Conservation (phyloP, 2,113 vertebrate genomes). For the Hemichromis elongatus region DNA sequence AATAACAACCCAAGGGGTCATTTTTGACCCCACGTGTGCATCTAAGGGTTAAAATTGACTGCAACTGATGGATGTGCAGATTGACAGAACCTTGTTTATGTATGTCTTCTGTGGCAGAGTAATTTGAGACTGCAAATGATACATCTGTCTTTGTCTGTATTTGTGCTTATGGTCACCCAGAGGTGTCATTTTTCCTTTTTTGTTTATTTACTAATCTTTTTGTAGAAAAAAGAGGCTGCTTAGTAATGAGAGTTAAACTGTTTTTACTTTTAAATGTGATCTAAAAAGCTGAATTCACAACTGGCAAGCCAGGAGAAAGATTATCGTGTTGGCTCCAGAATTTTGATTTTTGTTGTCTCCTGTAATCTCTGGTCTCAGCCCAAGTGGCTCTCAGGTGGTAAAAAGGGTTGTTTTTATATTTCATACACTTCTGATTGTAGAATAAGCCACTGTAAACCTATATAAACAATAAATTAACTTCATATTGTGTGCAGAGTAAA, state of each 20-base stretch:
- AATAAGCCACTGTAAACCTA: neutral
- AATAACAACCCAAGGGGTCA: no score
- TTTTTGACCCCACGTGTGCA: no score
- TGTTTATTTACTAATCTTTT: neutral
- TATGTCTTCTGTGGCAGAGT: neutral
- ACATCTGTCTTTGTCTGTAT: neutral
- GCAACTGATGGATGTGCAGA: neutral
- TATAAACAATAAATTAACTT: neutral
- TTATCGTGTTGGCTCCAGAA: neutral
- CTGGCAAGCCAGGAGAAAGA: neutral
- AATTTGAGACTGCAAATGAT: neutral
- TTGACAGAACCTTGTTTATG: neutral
- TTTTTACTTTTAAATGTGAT: neutral
- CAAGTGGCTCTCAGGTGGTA: neutral
- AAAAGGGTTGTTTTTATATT: neutral
- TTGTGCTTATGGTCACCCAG: neutral
- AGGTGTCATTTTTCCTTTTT: fast-evolving
- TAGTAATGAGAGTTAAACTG: neutral
- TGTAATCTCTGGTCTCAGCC: neutral
- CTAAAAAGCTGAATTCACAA: neutral
- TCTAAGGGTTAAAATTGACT: no score
- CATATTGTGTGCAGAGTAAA: neutral
- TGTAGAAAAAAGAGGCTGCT: neutral
- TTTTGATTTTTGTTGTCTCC: neutral
- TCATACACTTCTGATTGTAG: neutral